Percentiles rank a stretch among this genome's conserved stretches.
Conservation (phyloP, 2,113 vertebrate species). For the Boleophthalmus pectinirostris region DNA sequence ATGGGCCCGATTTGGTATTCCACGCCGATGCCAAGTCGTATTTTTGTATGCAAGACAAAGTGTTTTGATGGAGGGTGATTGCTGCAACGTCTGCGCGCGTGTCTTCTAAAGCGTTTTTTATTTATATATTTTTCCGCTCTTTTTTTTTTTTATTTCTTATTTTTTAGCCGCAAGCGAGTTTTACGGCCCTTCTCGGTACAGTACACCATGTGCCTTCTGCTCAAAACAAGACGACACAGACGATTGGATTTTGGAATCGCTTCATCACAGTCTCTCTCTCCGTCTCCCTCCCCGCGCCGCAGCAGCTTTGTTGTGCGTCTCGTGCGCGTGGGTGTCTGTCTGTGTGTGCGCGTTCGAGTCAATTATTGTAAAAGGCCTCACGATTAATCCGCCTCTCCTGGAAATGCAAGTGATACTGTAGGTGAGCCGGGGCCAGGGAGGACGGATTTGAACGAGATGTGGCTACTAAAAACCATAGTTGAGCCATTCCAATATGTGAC, state of each 20-base stretch:
- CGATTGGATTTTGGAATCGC: conserved; percentile 90
- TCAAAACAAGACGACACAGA: conserved; percentile 86
- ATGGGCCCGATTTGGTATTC: conserved; percentile 99
- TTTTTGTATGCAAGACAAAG: conserved; percentile 99
- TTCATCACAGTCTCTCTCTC: conserved; percentile 75
- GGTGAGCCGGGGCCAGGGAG: conserved; percentile 48
- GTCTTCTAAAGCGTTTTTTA: conserved; percentile 87
- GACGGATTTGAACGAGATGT: background rate
- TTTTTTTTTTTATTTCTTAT: conserved; percentile 13
- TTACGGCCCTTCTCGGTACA: conserved; percentile 92
- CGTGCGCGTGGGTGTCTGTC: conserved; percentile 12
- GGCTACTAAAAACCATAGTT: background rate
- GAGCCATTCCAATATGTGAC: too few species aligned
- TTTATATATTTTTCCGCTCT: conserved; percentile 73
- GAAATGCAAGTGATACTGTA: conserved; percentile 73
- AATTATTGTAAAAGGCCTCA: conserved; percentile 76
- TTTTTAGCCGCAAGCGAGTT: conserved; percentile 78
- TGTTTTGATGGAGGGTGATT: conserved; percentile 99
- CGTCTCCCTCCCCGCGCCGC: conserved; percentile 72
- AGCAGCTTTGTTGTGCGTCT: conserved; percentile 78
- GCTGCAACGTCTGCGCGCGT: conserved; percentile 86
- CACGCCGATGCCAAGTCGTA: conserved; percentile 88
- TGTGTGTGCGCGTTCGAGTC: conserved; percentile 43
- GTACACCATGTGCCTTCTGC: conserved; percentile 91
- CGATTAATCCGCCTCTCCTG: conserved; percentile 78